These are phyloP conservation scores for Pangasius macronema DNA, from an alignment of 2,797 vertebrate genomes.

Conservation along the genomic window DNA sequence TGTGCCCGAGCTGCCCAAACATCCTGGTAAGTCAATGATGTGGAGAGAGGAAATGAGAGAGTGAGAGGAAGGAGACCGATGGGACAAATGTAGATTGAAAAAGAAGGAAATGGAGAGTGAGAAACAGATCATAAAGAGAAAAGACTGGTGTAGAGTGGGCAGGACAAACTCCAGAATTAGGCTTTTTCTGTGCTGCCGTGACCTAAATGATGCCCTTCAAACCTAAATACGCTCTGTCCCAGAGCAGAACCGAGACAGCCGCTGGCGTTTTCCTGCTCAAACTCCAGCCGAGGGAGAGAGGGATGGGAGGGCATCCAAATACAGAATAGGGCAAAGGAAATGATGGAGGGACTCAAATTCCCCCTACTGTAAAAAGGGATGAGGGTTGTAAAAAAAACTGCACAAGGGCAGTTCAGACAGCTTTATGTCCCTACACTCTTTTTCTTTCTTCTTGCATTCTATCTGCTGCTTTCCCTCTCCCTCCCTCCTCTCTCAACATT, in stretches of 20 bases:
- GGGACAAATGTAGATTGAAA: slow-evolving; percentile 58
- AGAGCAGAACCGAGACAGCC: slow-evolving; percentile 52
- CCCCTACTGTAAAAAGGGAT: slow-evolving; percentile 48
- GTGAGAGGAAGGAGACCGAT: slow-evolving; percentile 51
- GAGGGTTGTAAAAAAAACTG: slow-evolving; percentile 39
- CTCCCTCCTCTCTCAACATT: slow-evolving; percentile 14
- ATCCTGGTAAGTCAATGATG: slow-evolving; percentile 72
- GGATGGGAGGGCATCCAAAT: slow-evolving; percentile 54
- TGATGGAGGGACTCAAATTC: slow-evolving; percentile 42
- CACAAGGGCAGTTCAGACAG: slow-evolving; percentile 52
- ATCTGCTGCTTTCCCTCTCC: neutral
- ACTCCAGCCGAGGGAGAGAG: slow-evolving; percentile 47
- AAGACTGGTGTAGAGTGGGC: slow-evolving; percentile 19
- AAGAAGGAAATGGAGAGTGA: slow-evolving; percentile 15
- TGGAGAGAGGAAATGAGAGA: slow-evolving; percentile 15
- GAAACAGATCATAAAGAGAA: slow-evolving; percentile 25
- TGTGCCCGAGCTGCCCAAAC: slow-evolving; percentile 64
- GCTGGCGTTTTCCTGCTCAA: slow-evolving; percentile 53
- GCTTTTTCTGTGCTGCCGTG: slow-evolving; percentile 68
- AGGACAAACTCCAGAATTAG: slow-evolving; percentile 37
- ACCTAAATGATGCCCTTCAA: slow-evolving; percentile 79
- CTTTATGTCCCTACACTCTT: slow-evolving; percentile 50
- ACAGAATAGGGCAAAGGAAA: slow-evolving; percentile 52
- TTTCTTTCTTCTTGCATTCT: slow-evolving; percentile 47
- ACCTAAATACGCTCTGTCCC: slow-evolving; percentile 68